Conservation (phyloP, 2,888 invertebrate species). For the Stegana nigrithorax region DNA sequence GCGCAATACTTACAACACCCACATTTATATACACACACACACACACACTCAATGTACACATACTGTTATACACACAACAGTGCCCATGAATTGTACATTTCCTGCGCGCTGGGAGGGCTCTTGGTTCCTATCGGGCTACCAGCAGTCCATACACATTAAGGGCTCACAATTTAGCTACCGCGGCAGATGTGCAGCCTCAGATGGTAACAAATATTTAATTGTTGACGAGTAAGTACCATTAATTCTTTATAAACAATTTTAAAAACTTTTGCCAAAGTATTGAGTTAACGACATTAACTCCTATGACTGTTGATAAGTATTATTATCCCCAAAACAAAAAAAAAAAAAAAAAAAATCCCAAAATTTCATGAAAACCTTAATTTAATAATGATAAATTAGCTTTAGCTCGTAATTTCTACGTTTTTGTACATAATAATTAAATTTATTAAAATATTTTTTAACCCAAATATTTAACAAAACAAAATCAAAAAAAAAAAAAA, state of each 20-base stretch:
- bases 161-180: slow-evolving; percentile 86
- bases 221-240: slow-evolving; percentile 85
- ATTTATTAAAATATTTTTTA: slow-evolving; percentile 4
- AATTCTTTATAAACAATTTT: slow-evolving; percentile 9
- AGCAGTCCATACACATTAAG: slow-evolving; percentile 86
- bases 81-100: slow-evolving; percentile 79
- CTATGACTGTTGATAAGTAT: no score
- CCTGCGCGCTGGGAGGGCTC: slow-evolving; percentile 87
- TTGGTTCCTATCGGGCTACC: slow-evolving; percentile 92
- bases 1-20: background rate
- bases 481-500: no score
- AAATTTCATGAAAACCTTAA: no score
- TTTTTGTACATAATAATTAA: slow-evolving; percentile 1
- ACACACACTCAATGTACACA: no score
- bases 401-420: background rate
- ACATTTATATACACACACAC: background rate
- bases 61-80: slow-evolving; percentile 43
- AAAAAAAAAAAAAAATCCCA: background rate
- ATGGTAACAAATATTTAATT: slow-evolving; percentile 89
- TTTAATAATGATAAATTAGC: slow-evolving; percentile 4
- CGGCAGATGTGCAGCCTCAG: slow-evolving; percentile 84
- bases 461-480: slow-evolving; percentile 3
- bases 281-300: no score
- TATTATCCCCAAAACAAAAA: background rate
- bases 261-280: background rate